phyloP scores from a whole-genome alignment of 2,888 invertebrate species.

The Oeneis ivallda region DNA sequence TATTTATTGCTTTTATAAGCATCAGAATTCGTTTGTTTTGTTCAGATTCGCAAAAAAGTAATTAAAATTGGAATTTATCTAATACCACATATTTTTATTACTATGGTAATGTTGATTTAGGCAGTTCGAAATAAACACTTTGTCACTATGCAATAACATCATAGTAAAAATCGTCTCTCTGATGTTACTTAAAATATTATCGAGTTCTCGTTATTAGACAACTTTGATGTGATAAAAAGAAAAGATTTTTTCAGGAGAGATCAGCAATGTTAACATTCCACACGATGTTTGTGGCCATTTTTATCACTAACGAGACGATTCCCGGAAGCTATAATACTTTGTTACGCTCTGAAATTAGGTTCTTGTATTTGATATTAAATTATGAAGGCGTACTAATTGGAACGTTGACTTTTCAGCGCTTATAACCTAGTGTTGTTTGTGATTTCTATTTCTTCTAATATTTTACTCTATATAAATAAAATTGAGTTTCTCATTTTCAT shows the following conservation, averaged over 20 bases:
- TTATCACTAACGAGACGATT: constrained; percentile 70
- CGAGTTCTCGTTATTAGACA: constrained; percentile 53
- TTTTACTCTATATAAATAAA: not conserved
- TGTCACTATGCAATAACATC: not conserved
- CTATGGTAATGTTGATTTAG: too few relatives aligned
- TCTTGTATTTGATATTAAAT: constrained; percentile 59
- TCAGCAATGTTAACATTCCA: constrained; percentile 67
- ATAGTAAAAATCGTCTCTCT: constrained; percentile 37
- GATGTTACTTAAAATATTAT: constrained; percentile 49
- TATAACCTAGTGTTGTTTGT: not conserved
- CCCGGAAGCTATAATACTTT: constrained; percentile 70
- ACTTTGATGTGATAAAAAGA: constrained; percentile 67
- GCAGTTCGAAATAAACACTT: not conserved
- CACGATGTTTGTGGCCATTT: constrained; percentile 60
- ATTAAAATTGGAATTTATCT: too few relatives aligned
- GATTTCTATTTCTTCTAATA: not conserved
- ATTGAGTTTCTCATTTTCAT: too few relatives aligned
- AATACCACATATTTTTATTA: too few relatives aligned
- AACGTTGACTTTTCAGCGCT: constrained; percentile 37
- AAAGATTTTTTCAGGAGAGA: constrained; percentile 54
- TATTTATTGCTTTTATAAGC: too few relatives aligned
- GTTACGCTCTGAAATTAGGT: constrained; percentile 63
- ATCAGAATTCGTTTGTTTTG: too few relatives aligned
- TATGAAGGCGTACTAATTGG: constrained; percentile 52
- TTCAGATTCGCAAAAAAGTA: too few relatives aligned